A percentile compares a stretch with the other conserved stretches of the same genome.
Conservation (phyloP, 2,797 vertebrate species). For the Tenualosa thibaudeaui region DNA sequence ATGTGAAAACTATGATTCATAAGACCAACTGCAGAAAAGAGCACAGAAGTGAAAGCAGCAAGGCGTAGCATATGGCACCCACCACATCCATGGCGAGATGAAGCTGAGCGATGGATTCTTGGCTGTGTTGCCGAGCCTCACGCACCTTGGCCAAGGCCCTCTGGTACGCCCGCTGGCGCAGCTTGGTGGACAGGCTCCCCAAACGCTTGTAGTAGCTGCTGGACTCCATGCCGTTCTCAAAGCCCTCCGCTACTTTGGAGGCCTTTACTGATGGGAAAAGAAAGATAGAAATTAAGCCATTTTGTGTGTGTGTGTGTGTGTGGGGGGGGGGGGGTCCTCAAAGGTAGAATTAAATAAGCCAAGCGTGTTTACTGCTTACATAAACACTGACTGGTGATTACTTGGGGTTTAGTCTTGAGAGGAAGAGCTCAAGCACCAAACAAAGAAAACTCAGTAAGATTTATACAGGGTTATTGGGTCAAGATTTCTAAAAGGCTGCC, state of each 20-base stretch:
- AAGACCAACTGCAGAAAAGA: too few species aligned
- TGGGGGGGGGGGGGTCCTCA: neutral
- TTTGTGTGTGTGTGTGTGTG: too few species aligned
- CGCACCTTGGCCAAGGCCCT: constrained; percentile 78
- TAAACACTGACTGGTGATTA: neutral
- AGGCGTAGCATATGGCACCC: constrained; percentile 64
- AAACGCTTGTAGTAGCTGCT: constrained; percentile 84
- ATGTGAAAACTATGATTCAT: too few species aligned
- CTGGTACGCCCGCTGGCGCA: constrained; percentile 82
- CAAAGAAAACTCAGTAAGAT: neutral
- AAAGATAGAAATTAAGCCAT: constrained; percentile 5
- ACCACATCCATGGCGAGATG: constrained; percentile 83
- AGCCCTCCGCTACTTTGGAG: constrained; percentile 73
- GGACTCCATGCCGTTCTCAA: constrained; percentile 69
- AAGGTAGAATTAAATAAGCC: neutral
- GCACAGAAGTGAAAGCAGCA: too few species aligned
- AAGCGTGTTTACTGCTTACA: neutral
- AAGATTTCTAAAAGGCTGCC: neutral
- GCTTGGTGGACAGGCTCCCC: constrained; percentile 87
- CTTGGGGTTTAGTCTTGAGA: constrained; percentile 7
- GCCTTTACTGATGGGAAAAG: constrained; percentile 74
- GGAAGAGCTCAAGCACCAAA: neutral
- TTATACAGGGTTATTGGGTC: neutral
- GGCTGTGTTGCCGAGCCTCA: constrained; percentile 80
- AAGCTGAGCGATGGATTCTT: constrained; percentile 84